These are phyloP conservation scores for Suricata suricatta DNA, from an alignment of 2,113 vertebrate species.

Conservation along the genomic window DNA sequence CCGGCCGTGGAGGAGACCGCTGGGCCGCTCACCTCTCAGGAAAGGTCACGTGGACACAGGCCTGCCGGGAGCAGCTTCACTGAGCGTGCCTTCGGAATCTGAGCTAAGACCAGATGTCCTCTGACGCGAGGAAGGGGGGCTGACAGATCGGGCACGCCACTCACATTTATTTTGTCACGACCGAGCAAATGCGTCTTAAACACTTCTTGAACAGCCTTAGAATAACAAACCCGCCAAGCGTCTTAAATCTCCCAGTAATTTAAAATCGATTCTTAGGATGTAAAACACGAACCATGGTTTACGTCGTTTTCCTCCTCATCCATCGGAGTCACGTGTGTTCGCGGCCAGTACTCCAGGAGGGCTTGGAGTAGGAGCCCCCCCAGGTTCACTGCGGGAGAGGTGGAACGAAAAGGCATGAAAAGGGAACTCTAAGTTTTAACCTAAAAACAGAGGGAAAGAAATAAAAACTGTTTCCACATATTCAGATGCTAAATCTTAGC, in stretches of 20 bases:
- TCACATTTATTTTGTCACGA: neutral
- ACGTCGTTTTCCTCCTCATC: slow-evolving; percentile 99
- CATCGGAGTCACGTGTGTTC: slow-evolving; percentile 97
- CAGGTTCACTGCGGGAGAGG: slow-evolving; percentile 91
- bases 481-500: neutral
- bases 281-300: slow-evolving; percentile 88
- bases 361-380: slow-evolving; percentile 97
- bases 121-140: neutral
- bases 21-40: neutral
- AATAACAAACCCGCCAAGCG: neutral
- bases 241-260: neutral
- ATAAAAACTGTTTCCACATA: neutral
- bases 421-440: neutral
- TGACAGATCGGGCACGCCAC: neutral
- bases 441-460: neutral
- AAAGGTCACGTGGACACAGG: neutral
- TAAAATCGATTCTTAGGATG: neutral
- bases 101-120: neutral
- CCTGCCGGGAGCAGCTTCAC: neutral
- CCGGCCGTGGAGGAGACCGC: neutral
- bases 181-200: neutral
- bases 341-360: slow-evolving; percentile 97
- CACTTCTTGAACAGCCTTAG: neutral
- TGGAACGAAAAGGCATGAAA: neutral
- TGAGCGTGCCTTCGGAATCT: neutral